Evolutionary conservation across 2,797 vertebrate genomes (phyloP).

Genomic region (Limosa lapponica): DNA sequence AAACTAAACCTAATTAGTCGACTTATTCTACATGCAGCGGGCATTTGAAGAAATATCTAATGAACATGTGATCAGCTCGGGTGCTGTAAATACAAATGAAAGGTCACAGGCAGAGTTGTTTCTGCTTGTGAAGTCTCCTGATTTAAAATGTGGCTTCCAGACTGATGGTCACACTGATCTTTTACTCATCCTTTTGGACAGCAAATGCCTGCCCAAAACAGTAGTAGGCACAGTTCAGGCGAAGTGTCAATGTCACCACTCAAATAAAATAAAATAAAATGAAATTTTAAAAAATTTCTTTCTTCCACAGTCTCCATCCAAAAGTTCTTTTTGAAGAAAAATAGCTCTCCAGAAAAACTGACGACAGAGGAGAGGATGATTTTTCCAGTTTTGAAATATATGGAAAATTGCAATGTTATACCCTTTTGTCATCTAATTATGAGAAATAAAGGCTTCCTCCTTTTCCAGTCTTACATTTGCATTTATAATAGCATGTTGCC

Average conservation of each 20-base stretch:
- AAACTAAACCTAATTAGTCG: constrained; percentile 9
- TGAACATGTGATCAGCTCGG: background rate
- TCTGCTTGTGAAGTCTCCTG: background rate
- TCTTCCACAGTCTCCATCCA: background rate
- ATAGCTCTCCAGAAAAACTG: background rate
- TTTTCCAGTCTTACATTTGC: constrained; percentile 22
- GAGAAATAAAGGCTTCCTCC: constrained; percentile 18
- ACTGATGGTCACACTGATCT: background rate
- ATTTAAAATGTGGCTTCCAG: background rate
- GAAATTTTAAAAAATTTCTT: background rate
- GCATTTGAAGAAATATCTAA: constrained; percentile 23
- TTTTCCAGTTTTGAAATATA: background rate
- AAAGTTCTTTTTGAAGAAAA: background rate
- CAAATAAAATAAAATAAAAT: background rate
- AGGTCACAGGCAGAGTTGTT: background rate
- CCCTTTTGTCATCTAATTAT: constrained; percentile 28
- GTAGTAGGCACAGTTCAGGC: background rate
- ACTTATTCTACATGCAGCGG: background rate
- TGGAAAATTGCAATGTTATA: background rate
- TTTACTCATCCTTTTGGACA: background rate
- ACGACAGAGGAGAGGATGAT: background rate
- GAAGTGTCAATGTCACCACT: background rate
- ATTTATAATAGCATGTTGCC: constrained; percentile 63
- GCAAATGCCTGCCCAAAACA: background rate
- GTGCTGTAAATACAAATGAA: constrained; percentile 2